Percentiles rank a stretch among this genome's conserved stretches.
phyloP scores from a whole-genome alignment of 2,888 invertebrate species.

The Agriopis leucophaearia region DNA sequence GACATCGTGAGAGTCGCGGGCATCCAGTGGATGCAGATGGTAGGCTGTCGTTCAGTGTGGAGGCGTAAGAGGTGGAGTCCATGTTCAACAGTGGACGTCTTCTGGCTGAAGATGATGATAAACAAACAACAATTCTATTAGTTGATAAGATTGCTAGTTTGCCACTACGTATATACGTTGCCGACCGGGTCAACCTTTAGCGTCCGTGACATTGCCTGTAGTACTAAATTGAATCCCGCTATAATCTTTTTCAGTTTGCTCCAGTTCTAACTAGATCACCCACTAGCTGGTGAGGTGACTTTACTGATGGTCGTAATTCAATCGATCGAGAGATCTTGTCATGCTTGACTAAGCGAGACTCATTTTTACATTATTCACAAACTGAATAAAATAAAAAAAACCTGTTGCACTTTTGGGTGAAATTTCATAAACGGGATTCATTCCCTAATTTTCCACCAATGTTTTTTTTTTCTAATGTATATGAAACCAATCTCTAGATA shows the following conservation, averaged over 20 bases:
- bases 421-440: too few relatives aligned
- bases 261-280: constrained; percentile 32
- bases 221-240: constrained; percentile 24
- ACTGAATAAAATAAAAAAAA: too few relatives aligned
- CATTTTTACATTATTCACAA: not conserved
- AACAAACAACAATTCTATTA: not conserved
- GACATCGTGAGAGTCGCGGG: too few relatives aligned
- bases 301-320: not conserved
- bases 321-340: not conserved
- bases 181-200: constrained; percentile 14
- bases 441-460: too few relatives aligned
- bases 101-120: too few relatives aligned
- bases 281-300: not conserved
- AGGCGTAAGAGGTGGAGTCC: too few relatives aligned
- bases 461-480: too few relatives aligned
- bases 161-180: constrained; percentile 4
- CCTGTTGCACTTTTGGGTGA: too few relatives aligned
- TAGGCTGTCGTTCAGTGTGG: too few relatives aligned
- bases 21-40: too few relatives aligned
- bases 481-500: too few relatives aligned
- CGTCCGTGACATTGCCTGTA: constrained; percentile 36
- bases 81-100: too few relatives aligned
- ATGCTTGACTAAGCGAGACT: not conserved
- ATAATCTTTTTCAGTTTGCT: constrained; percentile 35
- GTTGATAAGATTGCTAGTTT: not conserved